Percentiles rank a stretch among this genome's conserved stretches.
Conservation (phyloP, 2,888 invertebrate genomes). For the Himalopsyche japonica region DNA sequence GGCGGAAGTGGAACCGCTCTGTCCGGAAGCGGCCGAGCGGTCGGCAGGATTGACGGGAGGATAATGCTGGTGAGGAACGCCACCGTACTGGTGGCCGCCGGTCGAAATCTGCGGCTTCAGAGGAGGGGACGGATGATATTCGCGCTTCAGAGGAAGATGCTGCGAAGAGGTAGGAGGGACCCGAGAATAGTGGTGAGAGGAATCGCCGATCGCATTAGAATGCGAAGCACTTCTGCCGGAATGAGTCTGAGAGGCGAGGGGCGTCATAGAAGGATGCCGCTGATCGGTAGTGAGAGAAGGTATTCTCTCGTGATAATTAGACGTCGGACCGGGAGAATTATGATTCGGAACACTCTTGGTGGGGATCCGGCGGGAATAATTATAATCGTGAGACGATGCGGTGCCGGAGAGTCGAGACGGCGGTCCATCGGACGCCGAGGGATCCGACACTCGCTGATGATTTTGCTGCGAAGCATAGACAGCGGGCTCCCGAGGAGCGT, state of each 20-base stretch:
- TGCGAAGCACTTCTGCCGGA: not conserved
- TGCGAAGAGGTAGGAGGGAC: conserved; percentile 40
- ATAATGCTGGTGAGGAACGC: conserved; percentile 42
- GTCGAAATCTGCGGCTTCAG: conserved; percentile 33
- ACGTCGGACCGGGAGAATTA: conserved; percentile 35
- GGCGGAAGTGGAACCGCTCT: conserved; percentile 47
- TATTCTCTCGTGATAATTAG: conserved; percentile 35
- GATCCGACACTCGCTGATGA: conserved; percentile 33
- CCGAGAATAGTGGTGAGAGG: conserved; percentile 35
- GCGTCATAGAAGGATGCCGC: conserved; percentile 33
- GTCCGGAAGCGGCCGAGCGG: conserved; percentile 45
- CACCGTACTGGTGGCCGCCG: conserved; percentile 34
- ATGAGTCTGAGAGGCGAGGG: not conserved
- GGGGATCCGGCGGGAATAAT: conserved; percentile 41
- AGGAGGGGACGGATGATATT: conserved; percentile 23
- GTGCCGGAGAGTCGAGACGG: conserved; percentile 31
- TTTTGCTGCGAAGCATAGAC: conserved; percentile 24
- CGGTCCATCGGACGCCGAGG: conserved; percentile 38
- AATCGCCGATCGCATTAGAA: not conserved
- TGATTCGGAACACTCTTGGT: conserved; percentile 40
- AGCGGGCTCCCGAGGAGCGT: conserved; percentile 30
- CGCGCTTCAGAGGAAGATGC: conserved; percentile 25
- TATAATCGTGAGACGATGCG: conserved; percentile 38
- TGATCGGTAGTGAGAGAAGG: conserved; percentile 31
- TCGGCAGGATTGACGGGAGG: conserved; percentile 47